A percentile compares a stretch with the other conserved stretches of the same genome.
phyloP scores from a whole-genome alignment of 2,888 invertebrate genomes.

The Standfussiana lucernea region DNA sequence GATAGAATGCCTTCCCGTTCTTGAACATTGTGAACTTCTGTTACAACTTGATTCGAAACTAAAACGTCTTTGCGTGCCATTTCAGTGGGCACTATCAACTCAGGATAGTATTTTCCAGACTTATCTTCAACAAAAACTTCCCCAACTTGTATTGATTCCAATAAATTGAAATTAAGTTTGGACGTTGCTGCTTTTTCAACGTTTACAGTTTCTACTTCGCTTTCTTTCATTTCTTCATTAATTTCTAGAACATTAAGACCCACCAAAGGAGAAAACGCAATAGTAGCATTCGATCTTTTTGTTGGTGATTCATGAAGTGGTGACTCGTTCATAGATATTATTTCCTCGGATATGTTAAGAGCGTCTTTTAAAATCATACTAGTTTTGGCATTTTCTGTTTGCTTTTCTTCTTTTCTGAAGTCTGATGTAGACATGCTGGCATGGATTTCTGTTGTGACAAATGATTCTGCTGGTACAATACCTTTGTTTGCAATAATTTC shows the following conservation, averaged over 20 bases:
- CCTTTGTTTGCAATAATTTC: slow-evolving; percentile 75
- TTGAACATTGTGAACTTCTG: slow-evolving; percentile 92
- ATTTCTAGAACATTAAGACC: slow-evolving; percentile 92
- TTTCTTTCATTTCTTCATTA: slow-evolving; percentile 91
- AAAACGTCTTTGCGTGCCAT: slow-evolving; percentile 92
- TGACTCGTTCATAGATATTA: slow-evolving; percentile 91
- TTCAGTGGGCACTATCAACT: slow-evolving; percentile 95
- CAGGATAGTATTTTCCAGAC: slow-evolving; percentile 94
- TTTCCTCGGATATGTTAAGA: slow-evolving; percentile 91
- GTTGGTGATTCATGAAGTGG: slow-evolving; percentile 87
- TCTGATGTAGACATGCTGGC: slow-evolving; percentile 86
- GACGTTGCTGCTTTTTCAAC: slow-evolving; percentile 89
- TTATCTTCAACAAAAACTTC: slow-evolving; percentile 93
- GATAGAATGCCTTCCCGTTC: slow-evolving; percentile 93
- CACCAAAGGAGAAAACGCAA: slow-evolving; percentile 91
- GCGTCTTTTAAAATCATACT: slow-evolving; percentile 92
- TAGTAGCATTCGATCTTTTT: slow-evolving; percentile 89
- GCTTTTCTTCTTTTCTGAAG: slow-evolving; percentile 79
- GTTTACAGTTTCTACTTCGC: slow-evolving; percentile 85
- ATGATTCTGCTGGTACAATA: slow-evolving; percentile 81
- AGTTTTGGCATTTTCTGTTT: slow-evolving; percentile 89
- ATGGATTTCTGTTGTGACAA: slow-evolving; percentile 91
- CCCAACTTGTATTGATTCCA: slow-evolving; percentile 92
- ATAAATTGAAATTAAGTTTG: slow-evolving; percentile 91
- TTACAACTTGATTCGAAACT: slow-evolving; percentile 92